These are phyloP conservation scores for Falco naumanni DNA, from an alignment of 2,797 vertebrate species.

Conservation along the genomic window DNA sequence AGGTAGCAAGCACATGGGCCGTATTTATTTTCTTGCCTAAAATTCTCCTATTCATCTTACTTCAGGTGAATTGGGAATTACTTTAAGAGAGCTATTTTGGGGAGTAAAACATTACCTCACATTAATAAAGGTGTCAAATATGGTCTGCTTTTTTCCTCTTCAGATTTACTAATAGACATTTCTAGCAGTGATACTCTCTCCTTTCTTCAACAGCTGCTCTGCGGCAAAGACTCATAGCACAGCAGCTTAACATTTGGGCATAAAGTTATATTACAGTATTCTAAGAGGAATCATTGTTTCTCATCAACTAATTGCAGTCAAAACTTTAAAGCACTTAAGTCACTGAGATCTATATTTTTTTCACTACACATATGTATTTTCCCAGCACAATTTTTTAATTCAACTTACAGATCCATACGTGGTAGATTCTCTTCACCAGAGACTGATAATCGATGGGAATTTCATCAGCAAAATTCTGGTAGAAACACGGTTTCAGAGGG, in stretches of 20 bases:
- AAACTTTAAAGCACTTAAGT: not conserved
- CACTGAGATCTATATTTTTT: fast-evolving
- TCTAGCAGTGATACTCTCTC: not conserved
- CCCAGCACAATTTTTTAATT: not conserved
- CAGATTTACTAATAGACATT: not conserved
- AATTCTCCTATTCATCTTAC: not conserved
- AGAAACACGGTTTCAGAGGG: conserved; percentile 93
- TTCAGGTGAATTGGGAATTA: not conserved
- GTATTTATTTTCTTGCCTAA: not conserved
- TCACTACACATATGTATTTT: not conserved
- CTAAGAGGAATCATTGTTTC: not conserved
- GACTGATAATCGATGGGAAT: conserved; percentile 86
- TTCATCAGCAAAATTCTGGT: conserved; percentile 93
- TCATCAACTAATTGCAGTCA: not conserved
- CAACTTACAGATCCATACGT: conserved; percentile 91
- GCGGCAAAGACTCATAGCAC: not conserved
- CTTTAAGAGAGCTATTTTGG: not conserved
- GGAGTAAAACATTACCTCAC: not conserved
- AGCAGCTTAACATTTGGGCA: not conserved
- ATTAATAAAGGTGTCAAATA: not conserved
- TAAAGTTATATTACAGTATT: not conserved
- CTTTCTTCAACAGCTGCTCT: not conserved
- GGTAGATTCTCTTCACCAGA: conserved; percentile 89
- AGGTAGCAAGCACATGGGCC: not conserved
- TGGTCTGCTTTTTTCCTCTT: not conserved